A percentile compares a stretch with the other conserved stretches of the same genome.
Conservation (phyloP, 1,140 invertebrate species). For the Bombyx mori region DNA sequence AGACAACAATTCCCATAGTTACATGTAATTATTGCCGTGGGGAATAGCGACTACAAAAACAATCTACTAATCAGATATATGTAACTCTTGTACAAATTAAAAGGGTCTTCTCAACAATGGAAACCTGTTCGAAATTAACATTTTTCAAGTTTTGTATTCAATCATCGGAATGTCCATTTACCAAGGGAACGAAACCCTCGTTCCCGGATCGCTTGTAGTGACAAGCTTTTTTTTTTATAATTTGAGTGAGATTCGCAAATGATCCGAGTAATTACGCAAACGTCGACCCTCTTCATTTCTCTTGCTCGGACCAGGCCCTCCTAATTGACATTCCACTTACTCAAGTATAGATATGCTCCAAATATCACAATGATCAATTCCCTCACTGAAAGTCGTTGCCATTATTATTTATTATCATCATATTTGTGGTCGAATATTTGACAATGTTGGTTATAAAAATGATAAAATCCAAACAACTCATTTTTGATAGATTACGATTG, state of each 20-base stretch:
- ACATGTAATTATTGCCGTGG: too few species aligned
- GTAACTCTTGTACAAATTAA: too few species aligned
- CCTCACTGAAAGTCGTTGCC: slow-evolving; percentile 4
- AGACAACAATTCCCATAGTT: too few species aligned
- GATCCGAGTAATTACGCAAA: slow-evolving; percentile 66
- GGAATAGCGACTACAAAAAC: too few species aligned
- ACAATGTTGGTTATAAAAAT: not conserved
- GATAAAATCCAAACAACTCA: not conserved
- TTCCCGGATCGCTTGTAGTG: slow-evolving; percentile 38
- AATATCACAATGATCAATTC: slow-evolving; percentile 20
- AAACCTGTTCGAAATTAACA: not conserved
- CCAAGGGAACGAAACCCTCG: slow-evolving; percentile 25
- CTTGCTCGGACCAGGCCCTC: slow-evolving; percentile 25
- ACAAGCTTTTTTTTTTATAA: slow-evolving; percentile 59
- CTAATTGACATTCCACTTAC: slow-evolving; percentile 34
- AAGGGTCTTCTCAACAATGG: too few species aligned
- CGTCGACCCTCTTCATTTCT: slow-evolving; percentile 65
- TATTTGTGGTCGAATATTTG: too few species aligned
- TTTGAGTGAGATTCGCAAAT: slow-evolving; percentile 59
- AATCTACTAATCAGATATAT: too few species aligned
- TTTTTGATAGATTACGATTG: not conserved
- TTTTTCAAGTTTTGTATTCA: slow-evolving; percentile 5
- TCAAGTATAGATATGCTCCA: slow-evolving; percentile 21
- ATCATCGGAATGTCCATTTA: slow-evolving; percentile 23
- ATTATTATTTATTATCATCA: too few species aligned